Base-by-base conservation (phyloP, 1,140 invertebrate genomes). In the Lepeophtheirus salmonis region DNA sequence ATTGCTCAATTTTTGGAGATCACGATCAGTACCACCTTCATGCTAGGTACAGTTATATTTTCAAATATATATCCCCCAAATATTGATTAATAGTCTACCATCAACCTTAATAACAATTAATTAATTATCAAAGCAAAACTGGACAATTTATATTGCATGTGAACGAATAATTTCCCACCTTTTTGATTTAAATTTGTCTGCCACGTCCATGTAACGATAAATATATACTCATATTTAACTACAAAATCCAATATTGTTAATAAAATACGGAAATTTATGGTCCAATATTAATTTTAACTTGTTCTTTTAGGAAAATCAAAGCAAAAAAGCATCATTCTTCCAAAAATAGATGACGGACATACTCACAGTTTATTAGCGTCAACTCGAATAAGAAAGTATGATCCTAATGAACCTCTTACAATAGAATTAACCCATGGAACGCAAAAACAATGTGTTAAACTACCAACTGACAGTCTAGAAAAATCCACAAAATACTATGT, bases 401-500 rank as follows among this genome's bases (percentile, higher is more conserved):
- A 57, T 48, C 55, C 55, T 14, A 26, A 10, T 16, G 26, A 25
- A 26, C 55, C 55, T 48, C 26, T 57, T 17, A 57, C 55, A 10
- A 6, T 57, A 12, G 55, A 57, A 41, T 25, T 57, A 18, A 24
- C 21, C 10, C 55, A 57, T 48, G 55, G 55, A 24, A 24, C 20
- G n/a, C 55, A 57, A 57, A 24, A 16, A 18, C 55, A 57, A 14
- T 26, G 16, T n/a, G 55, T 57, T n/a, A 24, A 57, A 41, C 26
- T 57, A 18, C 55, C 55, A 1, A 57, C 55, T 22, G 49, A 22
- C 2, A 53, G 12, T 55, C 59, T 23, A 6, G 56, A 22, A 25
- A 51, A 60, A 16, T 17, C 20, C 25, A 30, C 16, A 61, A 55
- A 64, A 23, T 48, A 56, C 63, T 63, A 18, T n/a, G 61, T 64